Evolutionary conservation across 2,888 invertebrate species (phyloP).

Genomic region (Malthinus seriepunctatus): DNA sequence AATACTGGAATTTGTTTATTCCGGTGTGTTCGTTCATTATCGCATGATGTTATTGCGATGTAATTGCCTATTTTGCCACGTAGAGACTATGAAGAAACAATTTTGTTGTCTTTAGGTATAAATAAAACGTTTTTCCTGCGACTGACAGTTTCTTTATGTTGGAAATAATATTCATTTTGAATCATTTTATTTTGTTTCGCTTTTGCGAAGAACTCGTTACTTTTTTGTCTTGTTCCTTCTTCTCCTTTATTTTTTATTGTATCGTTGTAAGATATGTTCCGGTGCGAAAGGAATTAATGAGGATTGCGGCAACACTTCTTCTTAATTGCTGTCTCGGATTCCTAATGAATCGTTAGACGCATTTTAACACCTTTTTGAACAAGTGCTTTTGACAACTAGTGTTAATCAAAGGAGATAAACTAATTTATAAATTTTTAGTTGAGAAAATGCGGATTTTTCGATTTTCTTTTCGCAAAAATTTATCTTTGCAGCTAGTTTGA

Average conservation of each 20-base stretch:
- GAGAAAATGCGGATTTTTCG: no score
- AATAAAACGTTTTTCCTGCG: no score
- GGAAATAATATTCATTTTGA: background rate
- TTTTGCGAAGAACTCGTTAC: conserved; percentile 21
- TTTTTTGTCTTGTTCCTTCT: conserved; percentile 14
- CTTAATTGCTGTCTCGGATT: conserved; percentile 32
- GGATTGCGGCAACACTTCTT: conserved; percentile 28
- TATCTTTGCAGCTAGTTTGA: no score
- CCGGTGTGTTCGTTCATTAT: conserved; percentile 29
- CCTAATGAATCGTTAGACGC: conserved; percentile 31
- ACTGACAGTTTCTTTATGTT: no score
- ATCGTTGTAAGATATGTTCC: background rate
- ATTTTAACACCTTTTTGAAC: conserved; percentile 22
- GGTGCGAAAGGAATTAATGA: conserved; percentile 27
- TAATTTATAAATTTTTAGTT: no score
- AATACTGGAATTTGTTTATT: background rate
- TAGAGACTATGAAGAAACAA: conserved; percentile 7
- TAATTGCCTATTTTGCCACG: conserved; percentile 29
- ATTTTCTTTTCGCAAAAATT: no score
- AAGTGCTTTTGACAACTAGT: conserved; percentile 28
- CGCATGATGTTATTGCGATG: conserved; percentile 33
- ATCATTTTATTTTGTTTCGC: conserved; percentile 26
- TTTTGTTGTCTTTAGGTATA: background rate
- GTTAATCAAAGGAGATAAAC: conserved; percentile 23
- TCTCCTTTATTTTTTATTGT: conserved; percentile 8